phyloP scores from a whole-genome alignment of 2,888 invertebrate genomes.

The Corythucha ciliata region DNA sequence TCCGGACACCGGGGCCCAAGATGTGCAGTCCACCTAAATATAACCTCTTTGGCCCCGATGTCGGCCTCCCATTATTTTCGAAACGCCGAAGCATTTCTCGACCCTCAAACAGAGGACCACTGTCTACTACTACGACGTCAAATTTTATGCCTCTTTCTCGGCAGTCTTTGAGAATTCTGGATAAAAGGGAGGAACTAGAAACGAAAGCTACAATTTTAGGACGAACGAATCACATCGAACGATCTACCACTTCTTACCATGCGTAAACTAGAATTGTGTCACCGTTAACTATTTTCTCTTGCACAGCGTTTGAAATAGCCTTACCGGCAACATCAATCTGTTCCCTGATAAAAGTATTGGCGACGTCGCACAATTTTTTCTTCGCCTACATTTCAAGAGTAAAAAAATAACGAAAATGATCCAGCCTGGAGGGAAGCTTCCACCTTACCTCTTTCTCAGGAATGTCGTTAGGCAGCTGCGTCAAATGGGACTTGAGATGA shows the following conservation, averaged over 20 bases:
- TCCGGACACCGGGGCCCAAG: too few species aligned
- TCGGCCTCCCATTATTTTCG: too few species aligned
- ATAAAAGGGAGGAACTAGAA: constrained; percentile 34
- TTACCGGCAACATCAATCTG: constrained; percentile 78
- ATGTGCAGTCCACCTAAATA: too few species aligned
- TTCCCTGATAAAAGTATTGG: constrained; percentile 64
- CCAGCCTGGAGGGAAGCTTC: background rate
- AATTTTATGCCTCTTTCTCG: constrained; percentile 52
- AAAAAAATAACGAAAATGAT: background rate
- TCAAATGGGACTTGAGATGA: constrained; percentile 62
- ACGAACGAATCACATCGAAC: background rate
- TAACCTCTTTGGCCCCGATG: too few species aligned
- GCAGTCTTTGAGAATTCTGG: constrained; percentile 32
- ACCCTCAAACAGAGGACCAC: constrained; percentile 63
- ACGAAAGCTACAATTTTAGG: constrained; percentile 2
- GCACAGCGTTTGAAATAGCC: constrained; percentile 72
- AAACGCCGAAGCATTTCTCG: constrained; percentile 65
- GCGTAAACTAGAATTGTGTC: constrained; percentile 85
- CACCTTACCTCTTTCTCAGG: constrained; percentile 56
- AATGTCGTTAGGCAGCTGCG: constrained; percentile 55
- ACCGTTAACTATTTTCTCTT: constrained; percentile 69
- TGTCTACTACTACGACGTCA: constrained; percentile 72
- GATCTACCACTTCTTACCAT: constrained; percentile 49
- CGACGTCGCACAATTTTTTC: constrained; percentile 54
- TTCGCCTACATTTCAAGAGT: constrained; percentile 53